Base-by-base conservation (phyloP, 2,113 vertebrate species). In the Aix galericulata region DNA sequence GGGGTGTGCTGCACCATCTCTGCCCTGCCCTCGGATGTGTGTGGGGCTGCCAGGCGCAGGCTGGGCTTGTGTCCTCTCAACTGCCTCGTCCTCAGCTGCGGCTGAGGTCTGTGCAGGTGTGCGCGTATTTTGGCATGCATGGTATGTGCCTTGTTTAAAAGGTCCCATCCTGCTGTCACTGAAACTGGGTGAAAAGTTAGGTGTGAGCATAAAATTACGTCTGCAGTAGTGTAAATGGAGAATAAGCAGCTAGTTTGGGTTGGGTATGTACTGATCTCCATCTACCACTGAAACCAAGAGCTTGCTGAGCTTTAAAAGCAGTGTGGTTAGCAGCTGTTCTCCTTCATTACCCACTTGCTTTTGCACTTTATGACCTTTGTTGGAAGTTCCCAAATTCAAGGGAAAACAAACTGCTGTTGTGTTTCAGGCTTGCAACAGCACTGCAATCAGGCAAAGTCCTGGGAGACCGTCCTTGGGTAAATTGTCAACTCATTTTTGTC, bases 71-170 rank as follows among this genome's bases (percentile, higher is more conserved):
- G 46, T 40, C 15, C 59, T 56, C 26, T 67, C 59, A 26, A 0
- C 26, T 52, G 73, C 38, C 34, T 69, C 13, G 10, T 48, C 5
- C 0, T 18, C n/a, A n/a, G 3, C 46, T 56, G 52, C 48, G 25
- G 42, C 72, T 53, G 36, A 66, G 22, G 42, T 17, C 63, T 34
- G 0, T 73, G 50, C 17, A 38, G 38, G 58, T 64, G 40, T 66
- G 13, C 74, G 13, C 0, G 0, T 89, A 8, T 74, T 52, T 46
- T 75, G 76, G 66, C n/a, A 36, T 14, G 22, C 22, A 6, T 46
- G 68, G 11, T n/a, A 36, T 7, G 0, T 72, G 67, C 18, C 9
- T 79, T 87, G 27, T 76, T 89, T 58, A 46, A 55, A 75, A 81
- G 23, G 27, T 38, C 46, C 14, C 3, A n/a, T 48, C 42, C 32